Percentiles rank a stretch among this genome's conserved stretches.
phyloP scores from a whole-genome alignment of 2,113 vertebrate genomes.

The Indicator indicator region DNA sequence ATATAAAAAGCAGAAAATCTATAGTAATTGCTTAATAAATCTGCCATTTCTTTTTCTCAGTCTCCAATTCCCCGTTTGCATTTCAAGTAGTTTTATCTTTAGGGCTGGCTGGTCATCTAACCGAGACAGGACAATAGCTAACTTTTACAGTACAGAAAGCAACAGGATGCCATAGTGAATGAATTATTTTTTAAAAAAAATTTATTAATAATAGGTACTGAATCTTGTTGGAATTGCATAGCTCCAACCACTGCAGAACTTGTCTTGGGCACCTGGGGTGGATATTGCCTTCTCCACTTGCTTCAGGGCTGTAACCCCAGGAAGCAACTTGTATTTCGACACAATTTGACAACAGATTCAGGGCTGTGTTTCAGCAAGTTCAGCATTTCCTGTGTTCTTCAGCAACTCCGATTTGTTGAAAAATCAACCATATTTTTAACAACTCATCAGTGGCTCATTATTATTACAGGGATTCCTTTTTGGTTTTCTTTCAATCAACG shows the following conservation, averaged over 20 bases:
- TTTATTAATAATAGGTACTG: constrained; percentile 8
- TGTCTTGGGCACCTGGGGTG: background rate
- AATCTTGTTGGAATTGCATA: background rate
- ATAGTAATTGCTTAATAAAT: constrained; percentile 69
- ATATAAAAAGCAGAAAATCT: constrained; percentile 59
- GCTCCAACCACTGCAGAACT: background rate
- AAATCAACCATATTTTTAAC: background rate
- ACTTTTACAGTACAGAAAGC: constrained; percentile 40
- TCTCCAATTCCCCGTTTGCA: constrained; percentile 2
- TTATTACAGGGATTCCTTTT: background rate
- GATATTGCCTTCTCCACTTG: background rate
- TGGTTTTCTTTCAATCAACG: background rate
- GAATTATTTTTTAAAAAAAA: background rate
- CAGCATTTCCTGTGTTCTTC: background rate
- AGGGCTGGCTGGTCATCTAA: constrained; percentile 45
- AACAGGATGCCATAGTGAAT: background rate
- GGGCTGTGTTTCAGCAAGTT: background rate
- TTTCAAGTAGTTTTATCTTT: constrained; percentile 63
- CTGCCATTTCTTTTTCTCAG: constrained; percentile 36
- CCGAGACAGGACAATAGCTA: background rate
- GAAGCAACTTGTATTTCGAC: background rate
- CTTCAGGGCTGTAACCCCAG: background rate
- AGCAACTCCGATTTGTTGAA: background rate
- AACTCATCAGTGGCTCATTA: background rate
- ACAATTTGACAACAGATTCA: background rate